These are phyloP conservation scores for Helicoverpa armigera DNA, from an alignment of 1,140 invertebrate genomes.

Conservation along the genomic window DNA sequence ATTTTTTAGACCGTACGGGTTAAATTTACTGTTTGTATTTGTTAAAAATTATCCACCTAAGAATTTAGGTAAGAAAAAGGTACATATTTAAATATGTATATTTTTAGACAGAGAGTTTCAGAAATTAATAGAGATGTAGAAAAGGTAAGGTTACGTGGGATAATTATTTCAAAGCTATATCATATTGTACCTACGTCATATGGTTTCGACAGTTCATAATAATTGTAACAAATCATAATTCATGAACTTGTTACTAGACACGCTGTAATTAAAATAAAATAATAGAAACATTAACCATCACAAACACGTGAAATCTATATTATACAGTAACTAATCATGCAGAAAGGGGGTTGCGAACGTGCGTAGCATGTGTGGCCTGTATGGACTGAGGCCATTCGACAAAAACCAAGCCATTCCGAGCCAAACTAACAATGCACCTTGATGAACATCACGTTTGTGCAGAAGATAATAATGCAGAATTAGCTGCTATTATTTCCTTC, in stretches of 20 bases:
- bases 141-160: neutral
- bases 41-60: no score
- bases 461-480: constrained; percentile 12
- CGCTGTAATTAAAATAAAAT: constrained; percentile 31
- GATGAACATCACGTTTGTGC: neutral
- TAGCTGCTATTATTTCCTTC: neutral
- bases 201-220: constrained; percentile 34
- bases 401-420: constrained; percentile 63
- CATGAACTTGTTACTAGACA: constrained; percentile 18
- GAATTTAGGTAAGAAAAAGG: no score
- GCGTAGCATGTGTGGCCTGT: constrained; percentile 69
- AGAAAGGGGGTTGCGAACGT: constrained; percentile 85
- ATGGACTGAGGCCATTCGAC: constrained; percentile 60
- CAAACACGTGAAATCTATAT: constrained; percentile 79
- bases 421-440: constrained; percentile 1
- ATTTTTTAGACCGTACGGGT: no score
- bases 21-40: no score
- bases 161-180: constrained; percentile 26
- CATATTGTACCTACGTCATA: neutral
- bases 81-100: no score
- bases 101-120: no score
- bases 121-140: no score
- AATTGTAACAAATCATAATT: constrained; percentile 18
- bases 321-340: constrained; percentile 78
- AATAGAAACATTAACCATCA: constrained; percentile 60